Percentiles rank a stretch among this genome's conserved stretches.
Evolutionary conservation across 2,113 vertebrate genomes (phyloP).

Genomic region (Engystomops pustulosus): DNA sequence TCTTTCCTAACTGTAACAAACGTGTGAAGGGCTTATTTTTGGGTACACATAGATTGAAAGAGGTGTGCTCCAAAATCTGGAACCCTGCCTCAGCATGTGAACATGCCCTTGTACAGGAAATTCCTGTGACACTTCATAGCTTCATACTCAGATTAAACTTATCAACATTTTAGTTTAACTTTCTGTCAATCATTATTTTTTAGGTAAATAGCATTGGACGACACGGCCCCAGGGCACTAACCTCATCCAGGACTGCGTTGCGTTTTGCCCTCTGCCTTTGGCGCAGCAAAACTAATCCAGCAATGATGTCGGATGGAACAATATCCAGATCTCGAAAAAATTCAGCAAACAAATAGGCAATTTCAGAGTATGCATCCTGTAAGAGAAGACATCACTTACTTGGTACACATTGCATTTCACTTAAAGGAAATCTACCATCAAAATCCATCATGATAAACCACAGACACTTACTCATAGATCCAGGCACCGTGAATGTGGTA

Average conservation of each 20-base stretch:
- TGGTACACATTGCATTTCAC: too few relatives aligned
- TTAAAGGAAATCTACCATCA: too few relatives aligned
- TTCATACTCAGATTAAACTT: neutral
- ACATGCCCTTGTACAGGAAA: neutral
- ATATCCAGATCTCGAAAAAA: constrained; percentile 99
- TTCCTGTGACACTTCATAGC: neutral
- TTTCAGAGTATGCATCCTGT: constrained; percentile 97
- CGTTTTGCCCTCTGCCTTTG: constrained; percentile 94
- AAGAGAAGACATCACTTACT: constrained; percentile 23
- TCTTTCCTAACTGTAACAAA: too few relatives aligned
- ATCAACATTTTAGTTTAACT: too few relatives aligned
- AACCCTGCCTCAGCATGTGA: too few relatives aligned
- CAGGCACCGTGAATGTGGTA: too few relatives aligned
- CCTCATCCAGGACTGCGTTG: constrained; percentile 84
- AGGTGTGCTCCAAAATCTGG: too few relatives aligned
- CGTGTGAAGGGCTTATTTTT: too few relatives aligned
- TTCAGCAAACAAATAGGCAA: constrained; percentile 97
- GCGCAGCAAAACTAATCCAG: constrained; percentile 91
- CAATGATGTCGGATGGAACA: constrained; percentile 97
- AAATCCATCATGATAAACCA: too few relatives aligned
- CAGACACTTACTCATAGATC: too few relatives aligned
- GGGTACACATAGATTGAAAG: too few relatives aligned
- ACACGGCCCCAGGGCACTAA: constrained; percentile 39
- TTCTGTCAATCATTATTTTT: neutral
- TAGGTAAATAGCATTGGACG: neutral